phyloP scores from a whole-genome alignment of 1,140 invertebrate genomes.

The Thalassaphorura encarpata region DNA sequence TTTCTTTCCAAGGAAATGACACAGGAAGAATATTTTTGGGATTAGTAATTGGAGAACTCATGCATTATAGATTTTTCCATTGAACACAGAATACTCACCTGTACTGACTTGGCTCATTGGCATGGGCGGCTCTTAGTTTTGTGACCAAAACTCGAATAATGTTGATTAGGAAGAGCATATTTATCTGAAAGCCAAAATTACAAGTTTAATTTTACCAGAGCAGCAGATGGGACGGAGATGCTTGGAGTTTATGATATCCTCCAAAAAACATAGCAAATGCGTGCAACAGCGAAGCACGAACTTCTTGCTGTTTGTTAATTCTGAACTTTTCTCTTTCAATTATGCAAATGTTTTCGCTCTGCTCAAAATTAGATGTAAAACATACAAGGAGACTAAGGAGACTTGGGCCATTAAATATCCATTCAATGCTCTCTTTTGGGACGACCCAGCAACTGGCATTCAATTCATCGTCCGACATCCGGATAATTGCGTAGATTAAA shows the following conservation, averaged over 20 bases:
- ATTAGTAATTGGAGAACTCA: too few species aligned
- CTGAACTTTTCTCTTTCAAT: not conserved
- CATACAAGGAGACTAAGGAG: slow-evolving; percentile 44
- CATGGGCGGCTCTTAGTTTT: slow-evolving; percentile 43
- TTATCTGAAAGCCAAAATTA: slow-evolving; percentile 37
- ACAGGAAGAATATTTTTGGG: too few species aligned
- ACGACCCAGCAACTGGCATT: slow-evolving; percentile 41
- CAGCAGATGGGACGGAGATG: too few species aligned
- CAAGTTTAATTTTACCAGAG: not conserved
- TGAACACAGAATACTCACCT: too few species aligned
- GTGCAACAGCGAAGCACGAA: not conserved
- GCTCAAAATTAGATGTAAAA: too few species aligned
- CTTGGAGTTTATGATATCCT: too few species aligned
- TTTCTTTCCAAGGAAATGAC: too few species aligned
- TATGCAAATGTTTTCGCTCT: not conserved
- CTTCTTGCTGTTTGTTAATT: not conserved
- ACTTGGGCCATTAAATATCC: slow-evolving; percentile 43
- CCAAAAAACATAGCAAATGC: not conserved
- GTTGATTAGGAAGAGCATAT: slow-evolving; percentile 44
- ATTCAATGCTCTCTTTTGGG: slow-evolving; percentile 40
- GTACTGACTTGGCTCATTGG: slow-evolving; percentile 48
- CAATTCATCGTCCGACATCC: slow-evolving; percentile 31
- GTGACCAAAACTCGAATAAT: slow-evolving; percentile 47
- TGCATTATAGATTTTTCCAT: too few species aligned
- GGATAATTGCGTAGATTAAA: slow-evolving; percentile 37